These are phyloP conservation scores for Ceyx margarethae DNA, from an alignment of 2,113 vertebrate species.

Conservation along the genomic window DNA sequence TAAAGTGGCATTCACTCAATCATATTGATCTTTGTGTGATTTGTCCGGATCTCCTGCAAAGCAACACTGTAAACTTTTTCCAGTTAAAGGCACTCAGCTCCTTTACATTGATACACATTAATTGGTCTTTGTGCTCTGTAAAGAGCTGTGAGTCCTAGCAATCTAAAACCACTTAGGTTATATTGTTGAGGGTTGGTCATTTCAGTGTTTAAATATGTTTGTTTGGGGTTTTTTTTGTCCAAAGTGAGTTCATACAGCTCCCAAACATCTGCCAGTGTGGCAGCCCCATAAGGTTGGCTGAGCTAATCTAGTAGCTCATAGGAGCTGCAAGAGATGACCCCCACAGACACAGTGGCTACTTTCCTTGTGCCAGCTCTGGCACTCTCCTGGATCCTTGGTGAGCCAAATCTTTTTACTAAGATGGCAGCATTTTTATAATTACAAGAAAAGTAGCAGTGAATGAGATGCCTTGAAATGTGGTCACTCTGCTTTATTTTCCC, in stretches of 20 bases:
- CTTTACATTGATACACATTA: background rate
- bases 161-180: background rate
- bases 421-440: background rate
- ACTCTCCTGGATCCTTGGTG: background rate
- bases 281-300: background rate
- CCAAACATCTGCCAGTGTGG: background rate
- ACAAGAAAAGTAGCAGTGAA: background rate
- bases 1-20: too few relatives aligned
- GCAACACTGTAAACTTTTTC: background rate
- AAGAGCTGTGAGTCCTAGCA: background rate
- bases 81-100: background rate
- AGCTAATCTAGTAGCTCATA: background rate
- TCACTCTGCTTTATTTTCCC: background rate
- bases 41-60: too few relatives aligned
- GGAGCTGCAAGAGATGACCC: background rate
- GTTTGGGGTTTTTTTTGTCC: background rate
- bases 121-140: background rate
- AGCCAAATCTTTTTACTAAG: background rate
- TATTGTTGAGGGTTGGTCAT: background rate
- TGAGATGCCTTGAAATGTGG: background rate
- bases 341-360: background rate
- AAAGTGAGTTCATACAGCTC: background rate
- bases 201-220: background rate
- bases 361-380: background rate
- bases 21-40: too few relatives aligned